A percentile compares a stretch with the other conserved stretches of the same genome.
phyloP scores from a whole-genome alignment of 2,797 vertebrate species.

The Petrocephalus schoutedeni region DNA sequence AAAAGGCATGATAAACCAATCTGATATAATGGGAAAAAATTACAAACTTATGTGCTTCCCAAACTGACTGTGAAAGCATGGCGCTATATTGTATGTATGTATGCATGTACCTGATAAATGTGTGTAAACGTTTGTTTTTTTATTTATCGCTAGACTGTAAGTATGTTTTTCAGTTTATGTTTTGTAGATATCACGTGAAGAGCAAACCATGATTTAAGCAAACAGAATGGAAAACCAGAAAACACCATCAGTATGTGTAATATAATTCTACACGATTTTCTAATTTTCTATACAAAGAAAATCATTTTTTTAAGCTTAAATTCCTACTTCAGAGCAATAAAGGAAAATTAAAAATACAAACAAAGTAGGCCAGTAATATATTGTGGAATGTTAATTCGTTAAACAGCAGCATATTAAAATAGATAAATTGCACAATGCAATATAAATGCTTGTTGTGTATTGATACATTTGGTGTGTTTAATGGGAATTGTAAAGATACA shows the following conservation, averaged over 20 bases:
- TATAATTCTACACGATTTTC: slow-evolving; percentile 64
- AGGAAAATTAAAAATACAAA: slow-evolving; percentile 50
- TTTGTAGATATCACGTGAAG: slow-evolving; percentile 56
- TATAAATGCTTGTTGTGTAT: slow-evolving; percentile 49
- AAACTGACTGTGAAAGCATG: slow-evolving; percentile 68
- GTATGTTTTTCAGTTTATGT: slow-evolving; percentile 56
- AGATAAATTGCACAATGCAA: slow-evolving; percentile 53
- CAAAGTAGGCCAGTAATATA: slow-evolving; percentile 67
- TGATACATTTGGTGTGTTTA: slow-evolving; percentile 33
- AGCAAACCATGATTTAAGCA: slow-evolving; percentile 44
- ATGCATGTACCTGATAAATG: slow-evolving; percentile 65
- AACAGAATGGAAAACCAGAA: slow-evolving; percentile 18
- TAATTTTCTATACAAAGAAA: slow-evolving; percentile 66
- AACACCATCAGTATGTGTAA: slow-evolving; percentile 49
- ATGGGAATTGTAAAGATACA: slow-evolving; percentile 37
- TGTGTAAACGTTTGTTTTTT: slow-evolving; percentile 48
- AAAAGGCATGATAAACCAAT: slow-evolving; percentile 62
- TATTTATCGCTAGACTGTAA: slow-evolving; percentile 42
- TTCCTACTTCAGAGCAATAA: slow-evolving; percentile 57
- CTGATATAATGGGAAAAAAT: slow-evolving; percentile 49
- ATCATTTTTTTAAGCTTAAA: slow-evolving; percentile 58
- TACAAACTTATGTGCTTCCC: slow-evolving; percentile 60
- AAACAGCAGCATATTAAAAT: slow-evolving; percentile 48
- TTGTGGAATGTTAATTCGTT: slow-evolving; percentile 53
- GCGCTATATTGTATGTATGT: slow-evolving; percentile 64